Base-by-base conservation (phyloP, 1,140 invertebrate species). In the Drosophila grimshawi region DNA sequence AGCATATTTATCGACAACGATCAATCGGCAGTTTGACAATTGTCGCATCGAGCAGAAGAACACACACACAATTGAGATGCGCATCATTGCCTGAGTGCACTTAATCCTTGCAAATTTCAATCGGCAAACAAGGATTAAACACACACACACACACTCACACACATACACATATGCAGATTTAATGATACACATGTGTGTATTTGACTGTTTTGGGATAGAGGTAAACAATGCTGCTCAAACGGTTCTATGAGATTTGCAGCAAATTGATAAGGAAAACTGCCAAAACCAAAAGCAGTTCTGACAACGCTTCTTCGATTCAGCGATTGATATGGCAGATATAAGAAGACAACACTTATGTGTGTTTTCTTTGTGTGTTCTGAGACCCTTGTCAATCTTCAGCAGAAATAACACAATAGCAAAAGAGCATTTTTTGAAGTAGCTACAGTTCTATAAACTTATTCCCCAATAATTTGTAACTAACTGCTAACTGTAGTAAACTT, bases 51-150 rank as follows among this genome's bases (percentile, higher is more conserved):
- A 46, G 41, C 41, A 66, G 30, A 55, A 67, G 63, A 53, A 66
- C 55, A 71, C 56, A 57, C 49, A 65, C 37, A 53, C 83, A 89
- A 73, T 80, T 80, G 43, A 73, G 78, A 89, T 89, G 69, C 67
- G 75, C 78, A 89, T 89, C 80, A 51, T 48, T 70, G 85, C 71
- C 59, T 89, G 80, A 85, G 72, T 79, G 81, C 78, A 51, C 57
- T 68, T 89, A 89, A 89, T 89, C 86, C 85, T 89, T 85, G 85
- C 85, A 65, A 89, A 88, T 85, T 89, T 78, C 70, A 61, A 63
- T 46, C 35, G 67, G 39, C 76, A 72, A 74, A 65, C 49, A 78
- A 66, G 35, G 62, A 61, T 49, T 53, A 48, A 57, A 63, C 43
- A 57, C 30, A 59, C 48, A 64, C 41, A 56, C 29, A 41, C 41